phyloP scores from a whole-genome alignment of 2,888 invertebrate genomes.

The Schizotus pectinicornis region DNA sequence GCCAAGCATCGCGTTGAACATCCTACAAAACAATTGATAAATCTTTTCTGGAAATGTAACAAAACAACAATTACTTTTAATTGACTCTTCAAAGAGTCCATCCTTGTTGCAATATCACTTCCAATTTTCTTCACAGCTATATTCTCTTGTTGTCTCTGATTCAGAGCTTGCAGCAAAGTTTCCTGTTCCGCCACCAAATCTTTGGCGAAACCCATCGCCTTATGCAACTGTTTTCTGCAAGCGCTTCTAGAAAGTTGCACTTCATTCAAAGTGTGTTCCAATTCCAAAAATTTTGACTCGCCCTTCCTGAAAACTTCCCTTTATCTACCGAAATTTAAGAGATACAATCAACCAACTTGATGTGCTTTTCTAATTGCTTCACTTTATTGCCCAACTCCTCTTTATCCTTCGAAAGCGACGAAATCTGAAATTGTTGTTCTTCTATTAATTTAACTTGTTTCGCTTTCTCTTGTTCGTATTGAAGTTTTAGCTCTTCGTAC shows the following conservation, averaged over 20 bases:
- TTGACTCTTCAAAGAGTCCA: conserved; percentile 61
- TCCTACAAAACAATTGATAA: conserved; percentile 49
- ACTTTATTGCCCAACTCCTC: conserved; percentile 62
- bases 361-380: conserved; percentile 62
- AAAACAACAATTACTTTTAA: conserved; percentile 55
- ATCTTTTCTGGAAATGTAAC: conserved; percentile 10
- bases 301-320: conserved; percentile 52
- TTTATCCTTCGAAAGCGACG: conserved; percentile 56
- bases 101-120: conserved; percentile 60
- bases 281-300: conserved; percentile 58
- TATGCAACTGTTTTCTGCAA: conserved; percentile 61
- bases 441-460: conserved; percentile 60
- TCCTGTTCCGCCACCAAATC: conserved; percentile 63
- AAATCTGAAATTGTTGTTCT: conserved; percentile 61
- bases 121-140: conserved; percentile 58
- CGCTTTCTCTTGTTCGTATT: conserved; percentile 73
- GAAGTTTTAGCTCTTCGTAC: conserved; percentile 76
- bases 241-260: conserved; percentile 61
- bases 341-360: conserved; percentile 47
- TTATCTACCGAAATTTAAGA: not conserved
- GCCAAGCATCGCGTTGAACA: conserved; percentile 62
- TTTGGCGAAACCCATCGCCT: conserved; percentile 62
- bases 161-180: conserved; percentile 56
- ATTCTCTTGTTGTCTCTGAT: conserved; percentile 53
- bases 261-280: conserved; percentile 58